Evolutionary conservation across 2,888 invertebrate species (phyloP).

Genomic region (Megamerina dolium): DNA sequence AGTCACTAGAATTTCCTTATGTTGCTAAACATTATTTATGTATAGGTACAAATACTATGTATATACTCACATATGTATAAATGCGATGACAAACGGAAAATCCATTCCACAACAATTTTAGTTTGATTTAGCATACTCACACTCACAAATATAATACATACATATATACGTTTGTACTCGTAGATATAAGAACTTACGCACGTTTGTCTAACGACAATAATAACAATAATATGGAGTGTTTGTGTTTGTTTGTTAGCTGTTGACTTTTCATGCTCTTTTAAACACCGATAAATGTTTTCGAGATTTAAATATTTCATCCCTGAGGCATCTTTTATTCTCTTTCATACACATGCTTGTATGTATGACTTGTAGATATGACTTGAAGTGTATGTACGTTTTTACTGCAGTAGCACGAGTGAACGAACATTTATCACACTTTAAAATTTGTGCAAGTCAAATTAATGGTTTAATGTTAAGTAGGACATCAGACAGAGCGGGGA

Average conservation of each 20-base stretch:
- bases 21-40: too few relatives aligned
- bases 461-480: conserved; percentile 13
- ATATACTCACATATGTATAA: conserved; percentile 1
- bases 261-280: conserved; percentile 49
- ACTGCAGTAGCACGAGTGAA: too few relatives aligned
- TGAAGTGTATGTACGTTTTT: too few relatives aligned
- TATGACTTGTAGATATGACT: too few relatives aligned
- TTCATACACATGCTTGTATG: conserved; percentile 8
- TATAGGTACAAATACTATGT: too few relatives aligned
- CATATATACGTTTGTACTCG: too few relatives aligned
- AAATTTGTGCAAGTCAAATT: conserved; percentile 23
- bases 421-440: conserved; percentile 36
- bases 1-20: too few relatives aligned
- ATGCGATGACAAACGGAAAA: conserved; percentile 41
- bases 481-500: too few relatives aligned
- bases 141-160: too few relatives aligned
- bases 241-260: conserved; percentile 26
- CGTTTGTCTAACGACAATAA: conserved; percentile 13
- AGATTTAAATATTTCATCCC: conserved; percentile 25
- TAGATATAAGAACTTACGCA: too few relatives aligned
- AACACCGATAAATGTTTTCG: conserved; percentile 37
- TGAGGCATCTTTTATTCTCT: too few relatives aligned
- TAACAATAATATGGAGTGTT: conserved; percentile 13
- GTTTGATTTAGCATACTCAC: conserved; percentile 31
- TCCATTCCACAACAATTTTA: conserved; percentile 37